Conservation (phyloP, 2,113 vertebrate genomes). For the Ptychochromis oligacanthus region DNA sequence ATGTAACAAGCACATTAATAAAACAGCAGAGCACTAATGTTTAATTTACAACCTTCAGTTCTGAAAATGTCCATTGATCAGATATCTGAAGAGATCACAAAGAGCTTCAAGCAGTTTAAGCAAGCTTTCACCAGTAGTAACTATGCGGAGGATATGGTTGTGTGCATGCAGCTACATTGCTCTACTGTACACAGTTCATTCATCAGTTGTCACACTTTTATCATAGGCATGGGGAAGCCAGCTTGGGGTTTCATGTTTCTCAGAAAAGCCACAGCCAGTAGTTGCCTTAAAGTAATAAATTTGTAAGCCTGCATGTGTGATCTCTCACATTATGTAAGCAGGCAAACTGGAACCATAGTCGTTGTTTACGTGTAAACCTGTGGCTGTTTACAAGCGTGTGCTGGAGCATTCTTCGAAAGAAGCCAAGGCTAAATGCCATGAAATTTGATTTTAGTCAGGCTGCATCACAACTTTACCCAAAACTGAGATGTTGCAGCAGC, state of each 20-base stretch:
- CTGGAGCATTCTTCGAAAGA: neutral
- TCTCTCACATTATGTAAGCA: slow-evolving; percentile 17
- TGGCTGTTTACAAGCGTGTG: slow-evolving; percentile 7
- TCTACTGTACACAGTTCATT: neutral
- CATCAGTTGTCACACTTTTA: slow-evolving; percentile 26
- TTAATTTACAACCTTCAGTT: neutral
- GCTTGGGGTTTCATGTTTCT: slow-evolving; percentile 14
- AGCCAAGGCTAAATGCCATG: slow-evolving; percentile 26
- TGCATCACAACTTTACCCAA: neutral
- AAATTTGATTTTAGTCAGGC: slow-evolving; percentile 39
- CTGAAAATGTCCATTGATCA: neutral
- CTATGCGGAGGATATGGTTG: neutral
- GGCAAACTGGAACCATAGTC: slow-evolving; percentile 18
- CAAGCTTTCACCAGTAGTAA: neutral
- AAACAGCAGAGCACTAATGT: neutral
- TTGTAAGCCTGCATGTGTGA: slow-evolving; percentile 1
- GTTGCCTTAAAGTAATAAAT: slow-evolving; percentile 2
- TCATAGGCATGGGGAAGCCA: slow-evolving; percentile 5
- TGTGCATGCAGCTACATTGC: neutral
- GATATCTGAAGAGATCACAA: neutral
- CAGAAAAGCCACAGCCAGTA: neutral
- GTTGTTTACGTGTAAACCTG: neutral
- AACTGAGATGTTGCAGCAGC: neutral
- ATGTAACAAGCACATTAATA: neutral
- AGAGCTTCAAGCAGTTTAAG: neutral